phyloP scores from a whole-genome alignment of 23 tunicate species.

The Aplidium turbinatum region DNA sequence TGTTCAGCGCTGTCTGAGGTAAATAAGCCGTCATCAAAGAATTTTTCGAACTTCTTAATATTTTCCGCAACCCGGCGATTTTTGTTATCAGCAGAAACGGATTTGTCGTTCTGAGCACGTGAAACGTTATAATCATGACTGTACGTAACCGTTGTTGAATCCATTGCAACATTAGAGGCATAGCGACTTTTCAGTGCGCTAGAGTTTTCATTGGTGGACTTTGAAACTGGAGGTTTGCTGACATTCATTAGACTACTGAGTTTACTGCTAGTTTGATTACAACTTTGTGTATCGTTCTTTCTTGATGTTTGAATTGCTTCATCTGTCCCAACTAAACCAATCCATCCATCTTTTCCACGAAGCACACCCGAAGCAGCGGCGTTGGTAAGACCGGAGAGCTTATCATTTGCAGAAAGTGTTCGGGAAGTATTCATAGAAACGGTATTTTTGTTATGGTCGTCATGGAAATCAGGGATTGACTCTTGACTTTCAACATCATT shows the following conservation, averaged over 20 bases:
- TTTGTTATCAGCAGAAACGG: background rate
- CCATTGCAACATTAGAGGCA: constrained; percentile 25
- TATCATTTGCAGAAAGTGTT: too few relatives aligned
- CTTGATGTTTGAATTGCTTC: background rate
- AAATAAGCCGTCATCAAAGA: too few relatives aligned
- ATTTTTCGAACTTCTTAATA: constrained; percentile 85
- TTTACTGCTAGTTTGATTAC: background rate
- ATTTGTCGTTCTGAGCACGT: background rate
- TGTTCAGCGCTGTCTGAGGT: too few relatives aligned
- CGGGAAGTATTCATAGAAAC: too few relatives aligned
- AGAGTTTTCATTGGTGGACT: background rate
- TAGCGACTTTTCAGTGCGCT: constrained; percentile 7
- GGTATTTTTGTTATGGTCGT: too few relatives aligned
- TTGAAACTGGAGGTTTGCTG: background rate
- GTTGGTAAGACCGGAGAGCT: too few relatives aligned
- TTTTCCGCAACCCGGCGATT: constrained; percentile 55
- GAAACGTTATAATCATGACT: constrained; percentile 57
- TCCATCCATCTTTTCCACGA: constrained; percentile 45
- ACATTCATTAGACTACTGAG: background rate
- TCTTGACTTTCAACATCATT: constrained; percentile 95
- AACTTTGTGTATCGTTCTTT: too few relatives aligned
- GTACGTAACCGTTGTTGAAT: constrained; percentile 60
- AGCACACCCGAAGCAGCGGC: too few relatives aligned
- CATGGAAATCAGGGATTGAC: constrained; percentile 65
- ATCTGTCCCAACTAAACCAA: constrained; percentile 50